Conservation (phyloP, 1,140 invertebrate species). For the Tenebrio molitor region DNA sequence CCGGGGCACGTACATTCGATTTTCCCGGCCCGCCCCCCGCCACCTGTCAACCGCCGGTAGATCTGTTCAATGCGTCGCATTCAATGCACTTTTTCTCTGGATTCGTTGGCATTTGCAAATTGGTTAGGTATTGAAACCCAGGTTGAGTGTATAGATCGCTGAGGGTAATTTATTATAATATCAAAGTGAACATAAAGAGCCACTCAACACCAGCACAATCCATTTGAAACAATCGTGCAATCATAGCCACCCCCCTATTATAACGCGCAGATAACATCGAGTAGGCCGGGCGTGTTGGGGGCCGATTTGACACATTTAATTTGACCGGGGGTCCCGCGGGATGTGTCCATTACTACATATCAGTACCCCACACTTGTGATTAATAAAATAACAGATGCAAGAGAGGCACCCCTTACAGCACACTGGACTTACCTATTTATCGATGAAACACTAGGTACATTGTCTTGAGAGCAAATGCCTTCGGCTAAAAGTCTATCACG, state of each 20-base stretch:
- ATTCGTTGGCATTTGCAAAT: not conserved
- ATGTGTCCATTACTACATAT: constrained; percentile 50
- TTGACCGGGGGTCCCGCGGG: constrained; percentile 59
- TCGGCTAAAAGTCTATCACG: constrained; percentile 95
- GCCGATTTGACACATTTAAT: constrained; percentile 62
- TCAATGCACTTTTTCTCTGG: not conserved
- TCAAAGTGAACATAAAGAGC: constrained; percentile 17
- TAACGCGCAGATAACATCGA: constrained; percentile 43
- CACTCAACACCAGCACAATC: constrained; percentile 48
- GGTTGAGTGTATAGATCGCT: not conserved
- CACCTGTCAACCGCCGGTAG: too few relatives aligned
- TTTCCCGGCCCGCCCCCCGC: too few relatives aligned
- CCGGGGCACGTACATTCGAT: too few relatives aligned
- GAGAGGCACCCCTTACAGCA: not conserved
- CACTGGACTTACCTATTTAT: constrained; percentile 92
- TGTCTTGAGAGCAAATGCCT: constrained; percentile 97
- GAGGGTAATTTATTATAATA: constrained; percentile 18
- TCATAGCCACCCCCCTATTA: constrained; percentile 56
- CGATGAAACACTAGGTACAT: constrained; percentile 98
- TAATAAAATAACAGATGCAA: constrained; percentile 56
- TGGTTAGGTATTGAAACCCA: not conserved
- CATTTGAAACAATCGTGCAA: constrained; percentile 60
- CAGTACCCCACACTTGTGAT: constrained; percentile 47
- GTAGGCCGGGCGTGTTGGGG: constrained; percentile 51
- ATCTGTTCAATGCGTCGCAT: not conserved